Base-by-base conservation (phyloP, 1,140 invertebrate genomes). In the Trichonephila clavata region DNA sequence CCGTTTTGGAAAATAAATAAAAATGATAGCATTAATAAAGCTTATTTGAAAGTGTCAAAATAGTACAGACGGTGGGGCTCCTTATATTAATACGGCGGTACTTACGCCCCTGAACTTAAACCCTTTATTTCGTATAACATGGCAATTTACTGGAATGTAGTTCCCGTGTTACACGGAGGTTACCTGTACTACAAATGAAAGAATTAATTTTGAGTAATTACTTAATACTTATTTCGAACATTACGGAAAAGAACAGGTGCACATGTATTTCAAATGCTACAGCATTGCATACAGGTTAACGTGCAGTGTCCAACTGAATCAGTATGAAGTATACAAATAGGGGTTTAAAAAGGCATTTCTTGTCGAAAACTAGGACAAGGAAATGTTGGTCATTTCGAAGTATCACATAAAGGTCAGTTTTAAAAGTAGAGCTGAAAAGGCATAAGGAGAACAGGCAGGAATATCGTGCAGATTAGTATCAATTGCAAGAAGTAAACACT, bases 301-400 rank as follows among this genome's bases (percentile, higher is more conserved):
- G 27, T 39, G 71, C 71, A 39, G 6, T 77, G 32, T 32, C 18
- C 32, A 77, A 77, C 71, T 39, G 71, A 39, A 27, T 68, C n/a
- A 68, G n/a, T 50, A 50, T 68, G 65, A 24, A 77, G 20, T 18
- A 77, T 77, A 77, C 27, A 20, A 77, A 77, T 18, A 77, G 18
- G 71, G 71, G 65, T 68, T 77, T 32, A 77, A 32, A 77, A 77
- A 39, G n/a, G 65, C 65, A 68, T 77, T 77, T 77, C 71, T 77
- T 77, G 71, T 77, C 71, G 16, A 77, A 32, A 77, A 32, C 32
- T 39, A 32, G 16, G 27, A 77, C 71, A 77, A 77, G 71, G 32
- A 77, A 77, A 18, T 77, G 27, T 77, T 77, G 71, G 71, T 77
- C 71, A 39, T 77, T 77, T 77, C 27, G 27, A 77, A 77, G 32